Conservation (phyloP, 2,888 invertebrate species). For the Diachrysia chrysitis region DNA sequence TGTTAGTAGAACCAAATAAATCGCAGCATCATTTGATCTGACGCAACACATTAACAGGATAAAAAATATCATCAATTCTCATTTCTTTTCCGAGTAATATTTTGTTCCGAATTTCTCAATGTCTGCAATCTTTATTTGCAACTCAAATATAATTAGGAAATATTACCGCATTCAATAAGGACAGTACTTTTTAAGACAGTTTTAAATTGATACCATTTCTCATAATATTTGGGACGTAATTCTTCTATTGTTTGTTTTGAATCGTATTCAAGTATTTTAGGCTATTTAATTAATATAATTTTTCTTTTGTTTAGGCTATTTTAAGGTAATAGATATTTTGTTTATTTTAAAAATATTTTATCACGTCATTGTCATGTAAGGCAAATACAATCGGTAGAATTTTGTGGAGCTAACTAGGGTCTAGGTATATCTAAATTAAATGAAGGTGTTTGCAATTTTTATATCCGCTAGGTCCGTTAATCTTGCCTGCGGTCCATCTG, state of each 20-base stretch:
- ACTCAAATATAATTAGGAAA: conserved; percentile 32
- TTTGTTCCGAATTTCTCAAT: neutral
- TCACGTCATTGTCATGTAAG: too few relatives aligned
- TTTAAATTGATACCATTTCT: conserved; percentile 5
- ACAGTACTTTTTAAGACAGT: neutral
- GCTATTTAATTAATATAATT: neutral
- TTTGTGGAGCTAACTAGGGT: too few relatives aligned
- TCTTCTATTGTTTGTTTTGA: neutral
- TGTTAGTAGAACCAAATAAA: neutral
- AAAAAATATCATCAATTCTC: conserved; percentile 2
- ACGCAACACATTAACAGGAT: neutral
- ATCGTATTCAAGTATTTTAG: neutral
- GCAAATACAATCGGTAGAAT: too few relatives aligned
- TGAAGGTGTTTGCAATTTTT: too few relatives aligned
- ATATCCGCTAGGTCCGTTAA: too few relatives aligned
- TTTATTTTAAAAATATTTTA: too few relatives aligned
- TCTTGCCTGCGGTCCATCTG: too few relatives aligned
- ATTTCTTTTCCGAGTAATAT: neutral
- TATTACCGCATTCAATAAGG: conserved; percentile 1
- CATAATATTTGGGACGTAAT: neutral
- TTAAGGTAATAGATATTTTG: neutral
- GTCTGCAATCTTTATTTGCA: conserved; percentile 7
- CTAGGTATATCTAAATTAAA: too few relatives aligned
- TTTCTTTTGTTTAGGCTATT: neutral
- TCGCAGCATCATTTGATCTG: neutral